Conservation (phyloP, 2,888 invertebrate genomes). For the Hofmannophila pseudospretella region DNA sequence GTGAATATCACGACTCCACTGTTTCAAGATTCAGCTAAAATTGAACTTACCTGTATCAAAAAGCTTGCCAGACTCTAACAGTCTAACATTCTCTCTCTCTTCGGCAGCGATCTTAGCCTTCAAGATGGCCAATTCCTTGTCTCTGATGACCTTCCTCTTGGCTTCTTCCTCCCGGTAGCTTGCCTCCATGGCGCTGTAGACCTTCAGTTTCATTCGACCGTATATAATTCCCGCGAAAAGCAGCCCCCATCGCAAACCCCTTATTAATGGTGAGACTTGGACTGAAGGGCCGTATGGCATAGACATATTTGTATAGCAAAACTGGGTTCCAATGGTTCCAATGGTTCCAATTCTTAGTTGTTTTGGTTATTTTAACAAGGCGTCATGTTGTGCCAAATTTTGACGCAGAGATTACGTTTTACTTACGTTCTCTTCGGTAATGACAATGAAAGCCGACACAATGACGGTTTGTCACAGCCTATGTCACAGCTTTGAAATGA, state of each 20-base stretch:
- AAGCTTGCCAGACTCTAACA: constrained; percentile 51
- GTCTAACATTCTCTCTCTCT: constrained; percentile 39
- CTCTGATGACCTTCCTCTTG: constrained; percentile 45
- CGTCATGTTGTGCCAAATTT: too few relatives aligned
- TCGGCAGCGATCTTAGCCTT: constrained; percentile 46
- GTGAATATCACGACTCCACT: too few relatives aligned
- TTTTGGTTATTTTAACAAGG: too few relatives aligned
- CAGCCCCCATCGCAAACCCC: constrained; percentile 48
- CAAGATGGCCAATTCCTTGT: constrained; percentile 39
- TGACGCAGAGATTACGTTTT: too few relatives aligned
- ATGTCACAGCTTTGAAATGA: too few relatives aligned
- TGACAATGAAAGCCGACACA: too few relatives aligned
- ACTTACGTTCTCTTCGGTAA: too few relatives aligned
- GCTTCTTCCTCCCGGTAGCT: constrained; percentile 43
- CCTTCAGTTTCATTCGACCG: constrained; percentile 41
- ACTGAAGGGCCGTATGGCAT: constrained; percentile 52
- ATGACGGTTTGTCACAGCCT: too few relatives aligned
- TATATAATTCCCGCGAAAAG: constrained; percentile 58
- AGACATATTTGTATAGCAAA: too few relatives aligned
- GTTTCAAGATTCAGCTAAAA: too few relatives aligned
- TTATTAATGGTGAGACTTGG: constrained; percentile 60
- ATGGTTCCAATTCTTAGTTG: too few relatives aligned
- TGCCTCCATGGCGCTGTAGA: constrained; percentile 43
- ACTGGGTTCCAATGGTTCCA: too few relatives aligned
- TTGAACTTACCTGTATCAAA: constrained; percentile 25